Evolutionary conservation across 2,888 invertebrate genomes (phyloP), one percentile per base, ranked within the genome.

Genomic region (Conus canariensis): DNA sequence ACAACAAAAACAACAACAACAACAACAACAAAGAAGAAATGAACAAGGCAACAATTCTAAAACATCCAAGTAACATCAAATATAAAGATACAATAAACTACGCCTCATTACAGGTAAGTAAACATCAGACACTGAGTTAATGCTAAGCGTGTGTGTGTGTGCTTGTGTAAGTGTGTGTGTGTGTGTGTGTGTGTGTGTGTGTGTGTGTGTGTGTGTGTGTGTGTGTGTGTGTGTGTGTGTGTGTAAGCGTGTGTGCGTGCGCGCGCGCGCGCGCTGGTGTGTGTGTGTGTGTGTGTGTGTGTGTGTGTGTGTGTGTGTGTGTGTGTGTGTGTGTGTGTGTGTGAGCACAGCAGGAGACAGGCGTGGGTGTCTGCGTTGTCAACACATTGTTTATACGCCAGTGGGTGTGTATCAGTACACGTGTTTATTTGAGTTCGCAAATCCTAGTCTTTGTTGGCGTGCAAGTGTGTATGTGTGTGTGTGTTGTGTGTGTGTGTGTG

Each of bases 131-230:
- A 30, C 30, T 30, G 30, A 30, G 2, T 30, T 30, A 30, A 30
- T 60, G 60, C 60, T 14, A 60, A 12, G 60, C 14, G 4, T 3
- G 60, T 70, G 19, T 70, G 70, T 70, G 70, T n/a, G 70, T 6
- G 70, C 22, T 12, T 70, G 70, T 5, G 19, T 16, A 8, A 1
- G 19, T 70, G 19, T 70, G 70, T 70, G 70, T 70, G 22, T 70
- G 77, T 77, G 77, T 77, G 77, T 77, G 77, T 77, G 77, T 77
- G 77, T 77, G 77, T 77, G 77, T 77, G 77, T 77, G 77, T 77
- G 77, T 77, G 25, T 77, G 77, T 77, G 77, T 77, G 77, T 77
- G 77, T 77, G 77, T 77, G 77, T 30, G 77, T 77, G 77, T 30
- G 77, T 30, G 77, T 30, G 77, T 12, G 77, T 12, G 77, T 9